phyloP scores from a whole-genome alignment of 2,888 invertebrate genomes.

The Rotaria magnacalcarata region DNA sequence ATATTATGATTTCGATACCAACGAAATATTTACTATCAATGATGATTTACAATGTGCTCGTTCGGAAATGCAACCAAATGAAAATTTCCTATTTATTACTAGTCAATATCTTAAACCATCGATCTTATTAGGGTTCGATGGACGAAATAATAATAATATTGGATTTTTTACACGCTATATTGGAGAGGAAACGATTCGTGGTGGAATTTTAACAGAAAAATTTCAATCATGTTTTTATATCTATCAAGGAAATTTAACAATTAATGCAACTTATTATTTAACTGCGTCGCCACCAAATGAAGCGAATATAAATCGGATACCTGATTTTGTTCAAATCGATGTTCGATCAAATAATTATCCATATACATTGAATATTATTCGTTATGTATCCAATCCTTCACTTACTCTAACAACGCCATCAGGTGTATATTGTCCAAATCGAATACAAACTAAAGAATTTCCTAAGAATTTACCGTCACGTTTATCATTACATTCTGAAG shows the following conservation, averaged over 20 bases:
- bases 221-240: slow-evolving; percentile 21
- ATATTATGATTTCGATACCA: slow-evolving; percentile 1
- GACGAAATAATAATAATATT: neutral
- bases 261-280: slow-evolving; percentile 6
- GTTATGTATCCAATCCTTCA: slow-evolving; percentile 8
- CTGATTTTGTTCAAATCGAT: neutral
- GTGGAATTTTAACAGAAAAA: neutral
- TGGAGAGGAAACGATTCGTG: neutral
- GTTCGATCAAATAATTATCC: neutral
- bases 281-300: neutral
- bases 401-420: neutral
- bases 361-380: slow-evolving; percentile 16
- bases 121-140: neutral
- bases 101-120: neutral
- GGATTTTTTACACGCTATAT: neutral
- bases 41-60: neutral
- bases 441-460: neutral
- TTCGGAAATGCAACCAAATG: neutral
- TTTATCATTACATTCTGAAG: neutral
- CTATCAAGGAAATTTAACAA: neutral
- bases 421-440: neutral
- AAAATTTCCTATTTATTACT: neutral
- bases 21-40: neutral
- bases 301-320: no score
- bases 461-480: neutral